Percentiles rank a stretch among this genome's conserved stretches.
These are phyloP conservation scores for Daboia siamensis DNA, from an alignment of 2,113 vertebrate genomes.

Conservation along the genomic window DNA sequence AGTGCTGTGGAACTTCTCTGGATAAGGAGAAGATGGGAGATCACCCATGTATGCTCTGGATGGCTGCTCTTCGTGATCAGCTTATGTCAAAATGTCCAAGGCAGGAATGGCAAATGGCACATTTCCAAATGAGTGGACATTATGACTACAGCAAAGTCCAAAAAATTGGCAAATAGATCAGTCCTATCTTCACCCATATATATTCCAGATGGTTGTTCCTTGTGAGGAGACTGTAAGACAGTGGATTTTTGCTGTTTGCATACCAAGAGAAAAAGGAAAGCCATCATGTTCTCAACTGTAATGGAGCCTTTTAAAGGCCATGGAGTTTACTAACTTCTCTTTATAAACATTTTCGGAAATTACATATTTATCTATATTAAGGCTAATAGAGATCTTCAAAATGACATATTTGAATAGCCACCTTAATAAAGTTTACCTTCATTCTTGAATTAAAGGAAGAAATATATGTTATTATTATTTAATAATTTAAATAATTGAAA, in stretches of 20 bases:
- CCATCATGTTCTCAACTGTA: background rate
- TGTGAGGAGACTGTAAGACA: background rate
- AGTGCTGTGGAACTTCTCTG: background rate
- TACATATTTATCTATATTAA: background rate
- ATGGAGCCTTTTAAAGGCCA: background rate
- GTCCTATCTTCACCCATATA: background rate
- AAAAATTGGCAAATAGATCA: background rate
- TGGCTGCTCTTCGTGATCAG: background rate
- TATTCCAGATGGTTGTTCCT: background rate
- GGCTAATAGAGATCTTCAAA: background rate
- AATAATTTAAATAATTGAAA: background rate
- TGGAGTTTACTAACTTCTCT: background rate
- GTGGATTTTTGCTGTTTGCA: background rate
- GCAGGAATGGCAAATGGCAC: background rate
- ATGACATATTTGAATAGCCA: background rate
- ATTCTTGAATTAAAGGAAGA: background rate
- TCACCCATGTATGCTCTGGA: background rate
- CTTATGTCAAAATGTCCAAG: background rate
- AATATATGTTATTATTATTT: background rate
- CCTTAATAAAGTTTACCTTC: background rate
- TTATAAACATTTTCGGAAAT: background rate
- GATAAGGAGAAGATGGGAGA: background rate
- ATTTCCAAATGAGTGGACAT: background rate
- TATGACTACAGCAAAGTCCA: background rate
- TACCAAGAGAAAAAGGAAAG: background rate